Base-by-base conservation (phyloP, 2,113 vertebrate genomes). In the Psittacula cyanocephala region DNA sequence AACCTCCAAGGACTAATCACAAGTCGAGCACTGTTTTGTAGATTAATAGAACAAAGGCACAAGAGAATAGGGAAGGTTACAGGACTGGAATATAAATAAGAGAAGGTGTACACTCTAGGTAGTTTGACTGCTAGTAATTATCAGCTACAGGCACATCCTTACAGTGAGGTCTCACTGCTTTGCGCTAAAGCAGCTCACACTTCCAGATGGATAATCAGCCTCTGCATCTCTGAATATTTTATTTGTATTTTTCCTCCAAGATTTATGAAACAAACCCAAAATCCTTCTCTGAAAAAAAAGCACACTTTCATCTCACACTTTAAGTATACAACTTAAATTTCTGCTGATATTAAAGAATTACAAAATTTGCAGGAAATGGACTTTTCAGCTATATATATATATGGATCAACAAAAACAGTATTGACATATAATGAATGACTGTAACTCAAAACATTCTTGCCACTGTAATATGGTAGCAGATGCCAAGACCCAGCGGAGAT, bases 31-130 rank as follows among this genome's bases (percentile, higher is more conserved):
- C 97, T 97, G 97, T 97, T 98, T 97, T 97, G 95, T 97, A 97
- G 97, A 98, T 97, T 97, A 98, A 97, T 95, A 98, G 98, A 98
- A 98, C 97, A 98, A 97, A 98, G 97, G 94, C 97, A 95, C 95
- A 82, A 11, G 81, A 97, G 97, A 96, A 94, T 91, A 96, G 81
- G 89, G 95, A 91, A 95, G 94, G 91, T 95, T 72, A 94, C 94
- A 83, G 96, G 88, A 77, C 86, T n/a, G 55, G 98, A 97, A 98
- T 98, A 98, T 96, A 97, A 97, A 98, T 97, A 94, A 97, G 97
- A 85, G 87, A 98, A 98, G 95, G 96, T 97, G 95, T 86, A 86
- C 93, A 25, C 89, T 69, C 83, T 44, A 86, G 82, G 92, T 95
- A 89, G 93, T 88, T 84, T 64, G 81, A 67, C 72, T 79, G 50